Base-by-base conservation (phyloP, 2,797 vertebrate genomes). In the Schizothorax lantsangensis region DNA sequence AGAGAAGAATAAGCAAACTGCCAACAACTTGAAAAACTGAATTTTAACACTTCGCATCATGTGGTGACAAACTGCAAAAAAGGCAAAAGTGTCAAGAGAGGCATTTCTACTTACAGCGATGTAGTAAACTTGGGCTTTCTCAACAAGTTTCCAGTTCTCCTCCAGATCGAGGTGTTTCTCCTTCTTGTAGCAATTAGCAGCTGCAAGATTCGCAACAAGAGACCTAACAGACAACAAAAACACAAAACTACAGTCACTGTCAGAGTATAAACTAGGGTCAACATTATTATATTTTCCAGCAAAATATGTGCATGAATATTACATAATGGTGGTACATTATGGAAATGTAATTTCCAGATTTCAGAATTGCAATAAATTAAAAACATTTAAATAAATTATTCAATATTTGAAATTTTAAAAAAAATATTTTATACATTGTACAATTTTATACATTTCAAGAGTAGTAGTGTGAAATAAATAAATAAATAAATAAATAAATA, bases 101-200 rank as follows among this genome's bases (percentile, higher is more conserved):
- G 74, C 15, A 49, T 62, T 36, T 52, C 72, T 90, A 98, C 98
- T 98, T 94, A 99, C 98, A 82, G 98, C 98, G 88, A 99, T 99
- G 68, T 99, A 99, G 92, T 95, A 99, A 91, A 99, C 97, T 92
- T 96, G 96, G 83, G 98, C 98, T 89, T 97, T 97, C 93, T 99
- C 97, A 90, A 99, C 98, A 92, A 99, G 86, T 88, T 96, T 94
- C 98, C 98, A 99, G 94, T 99, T 99, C 91, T 98, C 97, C 86
- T 98, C 96, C 91, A 99, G 89, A 93, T 99, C 98, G 90, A 99
- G 96, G 94, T 99, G 98, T 80, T 98, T 97, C 49, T 99, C 97
- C 89, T 97, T 99, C 91, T 98, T 98, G 91, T 99, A 99, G 91
- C 97, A 98, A 93, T 99, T 99, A 89, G 98, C 98, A 90, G 98